Evolutionary conservation across 2,797 vertebrate species (phyloP), one percentile per base, ranked within the genome.

Genomic region (Petrocephalus schoutedeni): DNA sequence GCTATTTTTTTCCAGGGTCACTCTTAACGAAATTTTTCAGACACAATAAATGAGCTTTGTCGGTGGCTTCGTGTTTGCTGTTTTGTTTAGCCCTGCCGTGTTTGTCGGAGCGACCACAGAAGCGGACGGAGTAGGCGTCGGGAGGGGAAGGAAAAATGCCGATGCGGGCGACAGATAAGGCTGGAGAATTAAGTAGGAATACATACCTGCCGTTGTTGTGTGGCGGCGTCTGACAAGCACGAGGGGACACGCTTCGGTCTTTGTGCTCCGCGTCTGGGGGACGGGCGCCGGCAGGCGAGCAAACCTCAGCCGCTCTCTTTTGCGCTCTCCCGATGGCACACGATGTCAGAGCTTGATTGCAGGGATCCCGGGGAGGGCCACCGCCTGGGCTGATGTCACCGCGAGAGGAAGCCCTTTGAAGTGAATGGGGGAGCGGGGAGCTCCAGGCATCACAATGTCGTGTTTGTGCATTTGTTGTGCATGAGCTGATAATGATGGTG

Each of bases 371-470:
- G 92, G 88, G 85, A 86, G 84, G 87, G 83, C 87, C 82, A 88
- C 84, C 88, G 90, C 89, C 90, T 89, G 89, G 87, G 89, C 90
- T 96, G 95, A 96, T 95, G 94, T 96, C 95, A 96, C 92, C 90
- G 85, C 21, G 9, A 89, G 59, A 93, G 93, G 94, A 95, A 94
- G 92, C 88, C 90, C 93, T 96, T 95, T 96, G 95, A 96, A 95
- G 93, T 87, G 54, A 36, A 96, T 95, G 93, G 88, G 94, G 95
- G 94, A 91, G 92, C 71, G 90, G 91, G 91, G 92, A 92, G 91
- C 92, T 93, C 92, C 91, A 93, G 93, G 92, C 91, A 90, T 92
- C 86, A 95, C 94, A 96, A 95, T 95, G 91, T 91, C 82, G 90
- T 80, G 89, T 92, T 86, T 94, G 93, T 93, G 74, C 54, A 23